These are phyloP conservation scores for Daphoenositta chrysoptera DNA, from an alignment of 2,113 vertebrate species.

Conservation along the genomic window DNA sequence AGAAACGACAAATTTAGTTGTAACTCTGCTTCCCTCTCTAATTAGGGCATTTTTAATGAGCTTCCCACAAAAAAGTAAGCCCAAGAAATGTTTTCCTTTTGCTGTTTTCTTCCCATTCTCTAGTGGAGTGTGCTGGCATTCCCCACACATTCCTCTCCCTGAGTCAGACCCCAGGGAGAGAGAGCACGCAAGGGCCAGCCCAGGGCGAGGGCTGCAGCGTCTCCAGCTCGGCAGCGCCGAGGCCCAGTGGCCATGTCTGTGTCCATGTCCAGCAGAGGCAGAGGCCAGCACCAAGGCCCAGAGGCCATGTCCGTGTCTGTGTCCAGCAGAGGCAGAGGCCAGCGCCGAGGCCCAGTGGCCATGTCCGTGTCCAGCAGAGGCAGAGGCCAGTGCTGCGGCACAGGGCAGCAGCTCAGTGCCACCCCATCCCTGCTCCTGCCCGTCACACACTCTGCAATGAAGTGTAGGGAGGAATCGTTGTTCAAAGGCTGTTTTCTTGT, in stretches of 20 bases:
- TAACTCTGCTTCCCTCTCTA: not conserved
- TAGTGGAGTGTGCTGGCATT: not conserved
- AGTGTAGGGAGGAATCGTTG: accelerated
- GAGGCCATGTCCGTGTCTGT: accelerated
- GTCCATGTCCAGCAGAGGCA: accelerated
- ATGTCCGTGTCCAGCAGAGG: accelerated
- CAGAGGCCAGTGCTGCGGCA: accelerated
- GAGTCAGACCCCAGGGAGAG: not conserved
- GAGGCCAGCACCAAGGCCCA: accelerated
- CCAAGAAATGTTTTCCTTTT: not conserved
- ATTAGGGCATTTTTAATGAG: not conserved
- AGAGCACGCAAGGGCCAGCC: not conserved
- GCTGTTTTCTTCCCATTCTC: not conserved
- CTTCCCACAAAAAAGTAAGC: not conserved
- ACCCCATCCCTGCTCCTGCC: not conserved
- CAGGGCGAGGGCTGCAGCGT: accelerated
- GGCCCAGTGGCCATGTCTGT: accelerated
- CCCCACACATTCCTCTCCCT: not conserved
- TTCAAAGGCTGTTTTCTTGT: not conserved
- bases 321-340: not conserved
- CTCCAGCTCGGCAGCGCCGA: not conserved
- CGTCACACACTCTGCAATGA: accelerated
- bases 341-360: accelerated
- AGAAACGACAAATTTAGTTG: not conserved
- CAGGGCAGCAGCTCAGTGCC: not conserved